These are phyloP conservation scores for Platorchestia sp. DNA, from an alignment of 1,140 invertebrate species.

Conservation along the genomic window DNA sequence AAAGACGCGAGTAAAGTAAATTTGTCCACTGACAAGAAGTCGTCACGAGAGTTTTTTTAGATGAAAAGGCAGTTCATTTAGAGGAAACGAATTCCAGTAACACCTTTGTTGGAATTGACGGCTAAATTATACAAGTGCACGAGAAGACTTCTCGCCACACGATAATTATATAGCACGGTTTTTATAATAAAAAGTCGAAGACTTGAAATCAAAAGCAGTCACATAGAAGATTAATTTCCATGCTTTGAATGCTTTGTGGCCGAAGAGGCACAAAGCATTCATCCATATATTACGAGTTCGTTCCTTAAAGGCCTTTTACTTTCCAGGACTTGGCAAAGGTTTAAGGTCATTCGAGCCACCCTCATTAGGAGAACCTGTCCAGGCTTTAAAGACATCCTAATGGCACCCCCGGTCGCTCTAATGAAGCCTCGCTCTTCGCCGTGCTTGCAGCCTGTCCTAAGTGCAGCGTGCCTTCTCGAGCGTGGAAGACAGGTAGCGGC, in stretches of 20 bases:
- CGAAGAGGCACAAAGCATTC: not conserved
- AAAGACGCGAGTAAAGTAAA: too few species aligned
- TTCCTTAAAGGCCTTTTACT: not conserved
- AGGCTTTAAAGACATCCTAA: not conserved
- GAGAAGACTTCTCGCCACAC: not conserved
- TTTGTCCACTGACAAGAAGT: too few species aligned
- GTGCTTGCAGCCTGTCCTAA: not conserved
- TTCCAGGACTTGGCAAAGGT: not conserved
- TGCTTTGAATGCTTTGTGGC: not conserved
- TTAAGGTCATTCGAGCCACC: not conserved
- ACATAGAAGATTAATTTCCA: not conserved
- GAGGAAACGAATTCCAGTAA: too few species aligned
- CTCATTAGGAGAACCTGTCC: not conserved
- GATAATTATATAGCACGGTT: not conserved
- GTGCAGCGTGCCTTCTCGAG: not conserved
- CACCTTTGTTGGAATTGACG: too few species aligned
- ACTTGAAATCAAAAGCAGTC: not conserved
- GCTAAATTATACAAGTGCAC: too few species aligned
- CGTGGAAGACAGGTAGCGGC: not conserved
- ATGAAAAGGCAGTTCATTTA: too few species aligned
- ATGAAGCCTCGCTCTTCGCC: not conserved
- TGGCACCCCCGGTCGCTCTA: not conserved
- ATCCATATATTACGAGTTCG: not conserved
- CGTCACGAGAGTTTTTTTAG: too few species aligned
- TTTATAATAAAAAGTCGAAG: not conserved